Base-by-base conservation (phyloP, 2,888 invertebrate genomes). In the Eugnorisma glareosa region DNA sequence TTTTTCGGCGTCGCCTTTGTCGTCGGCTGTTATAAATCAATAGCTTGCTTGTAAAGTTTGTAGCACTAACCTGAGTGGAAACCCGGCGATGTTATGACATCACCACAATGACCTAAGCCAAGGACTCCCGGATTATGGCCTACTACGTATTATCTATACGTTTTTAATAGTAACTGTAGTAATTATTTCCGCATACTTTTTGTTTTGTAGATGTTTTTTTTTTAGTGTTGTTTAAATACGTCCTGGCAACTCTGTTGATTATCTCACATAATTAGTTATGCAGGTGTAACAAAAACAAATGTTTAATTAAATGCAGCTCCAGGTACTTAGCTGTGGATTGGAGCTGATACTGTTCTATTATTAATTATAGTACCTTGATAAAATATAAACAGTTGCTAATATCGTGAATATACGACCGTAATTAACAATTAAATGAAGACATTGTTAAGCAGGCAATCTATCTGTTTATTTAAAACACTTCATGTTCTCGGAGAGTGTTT, bases 71-170 rank as follows among this genome's bases (percentile, higher is more conserved):
- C 75, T 73, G 40, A 57, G 66, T 64, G 40, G 35, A 48, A 73
- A 73, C 74, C 74, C 61, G 64, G 73, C 81, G 48, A 70, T 78
- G 70, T 71, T 84, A 92, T 93, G 93, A 93, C 93, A 92, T 93
- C 93, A 93, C 85, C 87, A 71, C 75, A 82, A 77, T 77, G 88
- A 88, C 84, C 86, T 84, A 81, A 88, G 83, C 85, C 91, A 90
- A 90, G 91, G 91, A 86, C 89, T 84, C 67, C 67, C 57, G 68
- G 77, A 79, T 79, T 79, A 78, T 54, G 66, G 43, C 40, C 28
- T 40, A 61, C 67, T 57, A 59, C 63, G 67, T 73, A 61, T 63
- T 86, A 77, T 66, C 48, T 57, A 31, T 15, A 11, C 51, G 18
- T 82, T 57, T 51, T 40, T 57, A 28, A 54, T 67, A 43, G 40